These are phyloP conservation scores for Brienomyrus longianalis DNA, from an alignment of 2,113 vertebrate genomes.

Conservation along the genomic window DNA sequence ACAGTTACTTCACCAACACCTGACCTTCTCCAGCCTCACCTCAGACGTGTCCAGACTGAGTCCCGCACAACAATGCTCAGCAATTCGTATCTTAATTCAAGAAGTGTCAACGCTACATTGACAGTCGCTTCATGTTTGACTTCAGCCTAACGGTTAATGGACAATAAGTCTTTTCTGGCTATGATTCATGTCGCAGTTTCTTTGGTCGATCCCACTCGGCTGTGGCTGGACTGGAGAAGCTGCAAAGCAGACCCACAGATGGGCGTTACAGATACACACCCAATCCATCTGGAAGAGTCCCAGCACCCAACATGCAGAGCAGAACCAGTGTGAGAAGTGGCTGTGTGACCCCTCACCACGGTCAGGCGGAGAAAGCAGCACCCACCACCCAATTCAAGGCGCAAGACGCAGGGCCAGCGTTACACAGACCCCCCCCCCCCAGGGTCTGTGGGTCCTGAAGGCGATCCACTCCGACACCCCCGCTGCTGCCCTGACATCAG, in stretches of 20 bases:
- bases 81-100: background rate
- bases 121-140: background rate
- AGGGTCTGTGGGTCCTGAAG: background rate
- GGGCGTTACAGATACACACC: background rate
- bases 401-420: background rate
- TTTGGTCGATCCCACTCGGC: background rate
- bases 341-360: background rate
- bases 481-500: background rate
- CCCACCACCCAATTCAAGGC: background rate
- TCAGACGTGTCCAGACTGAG: too few species aligned
- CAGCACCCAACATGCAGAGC: background rate
- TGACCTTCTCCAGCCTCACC: background rate
- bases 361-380: background rate
- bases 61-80: background rate
- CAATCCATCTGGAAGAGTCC: background rate
- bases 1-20: background rate
- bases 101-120: background rate
- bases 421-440: background rate
- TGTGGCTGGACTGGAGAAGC: slow-evolving; percentile 1
- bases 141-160: background rate
- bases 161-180: background rate
- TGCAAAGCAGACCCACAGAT: background rate
- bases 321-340: background rate
- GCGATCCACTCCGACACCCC: background rate
- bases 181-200: background rate